phyloP scores from a whole-genome alignment of 2,888 invertebrate species.

The Tupiocoris notatus region DNA sequence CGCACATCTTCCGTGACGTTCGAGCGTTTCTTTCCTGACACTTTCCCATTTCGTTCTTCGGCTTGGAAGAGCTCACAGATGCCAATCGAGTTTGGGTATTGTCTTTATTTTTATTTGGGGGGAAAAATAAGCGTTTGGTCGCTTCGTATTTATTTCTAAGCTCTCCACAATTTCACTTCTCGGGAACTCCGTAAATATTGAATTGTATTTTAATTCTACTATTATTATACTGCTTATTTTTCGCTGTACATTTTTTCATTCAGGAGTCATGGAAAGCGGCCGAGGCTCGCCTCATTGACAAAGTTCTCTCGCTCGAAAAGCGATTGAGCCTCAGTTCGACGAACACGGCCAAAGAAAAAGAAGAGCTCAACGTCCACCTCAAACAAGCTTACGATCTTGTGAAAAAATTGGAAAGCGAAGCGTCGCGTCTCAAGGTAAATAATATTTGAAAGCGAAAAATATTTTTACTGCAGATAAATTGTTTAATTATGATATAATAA shows the following conservation, averaged over 20 bases:
- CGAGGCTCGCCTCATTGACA: slow-evolving; percentile 46
- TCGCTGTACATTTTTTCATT: neutral
- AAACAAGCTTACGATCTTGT: slow-evolving; percentile 35
- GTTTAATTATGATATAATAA: too few relatives aligned
- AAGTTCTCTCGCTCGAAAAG: slow-evolving; percentile 45
- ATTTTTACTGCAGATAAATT: too few relatives aligned
- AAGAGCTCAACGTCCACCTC: slow-evolving; percentile 25
- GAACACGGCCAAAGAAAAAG: slow-evolving; percentile 21
- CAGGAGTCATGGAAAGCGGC: slow-evolving; percentile 49
- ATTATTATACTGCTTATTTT: too few relatives aligned
- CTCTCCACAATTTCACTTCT: too few relatives aligned
- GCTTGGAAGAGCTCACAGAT: neutral
- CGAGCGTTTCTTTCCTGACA: neutral
- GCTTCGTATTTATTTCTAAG: too few relatives aligned
- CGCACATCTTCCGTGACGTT: neutral
- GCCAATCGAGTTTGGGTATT: too few relatives aligned
- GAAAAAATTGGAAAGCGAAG: slow-evolving; percentile 33
- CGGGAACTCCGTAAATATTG: neutral
- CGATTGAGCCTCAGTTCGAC: slow-evolving; percentile 22
- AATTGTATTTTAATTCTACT: neutral
- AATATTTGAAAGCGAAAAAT: too few relatives aligned
- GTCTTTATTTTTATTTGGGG: too few relatives aligned
- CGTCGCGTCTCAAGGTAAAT: slow-evolving; percentile 26
- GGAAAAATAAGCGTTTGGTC: too few relatives aligned
- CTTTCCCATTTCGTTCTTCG: neutral